Base-by-base conservation (phyloP, 1,140 invertebrate genomes). In the Drosophila melanogaster region DNA sequence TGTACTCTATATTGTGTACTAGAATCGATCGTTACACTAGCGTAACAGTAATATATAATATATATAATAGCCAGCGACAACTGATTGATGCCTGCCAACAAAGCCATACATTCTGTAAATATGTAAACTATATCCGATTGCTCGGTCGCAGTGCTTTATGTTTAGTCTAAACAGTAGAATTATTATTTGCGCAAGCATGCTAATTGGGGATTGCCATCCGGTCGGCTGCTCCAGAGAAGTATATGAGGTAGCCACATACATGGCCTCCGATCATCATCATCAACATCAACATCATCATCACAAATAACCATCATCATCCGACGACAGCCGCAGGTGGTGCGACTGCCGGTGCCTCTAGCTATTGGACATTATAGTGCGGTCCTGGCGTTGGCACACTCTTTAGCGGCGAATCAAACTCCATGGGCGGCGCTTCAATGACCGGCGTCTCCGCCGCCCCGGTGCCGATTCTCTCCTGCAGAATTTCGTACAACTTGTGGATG, bases 311-410 rank as follows among this genome's bases (percentile, higher is more conserved):
- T 12, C 10, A 55, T 74, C 50, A 75, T 59, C 74, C 74, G 62
- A 75, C 71, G 72, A 77, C 55, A 57, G 71, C 46, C n/a, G 70
- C 58, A 7, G 58, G 14, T 8, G 69, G 44, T 5, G 75, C 57
- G 44, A 69, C 74, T 35, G 61, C 57, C 57, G 64, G 26, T 10
- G 59, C 71, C 71, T 83, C 76, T 43, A 40, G 80, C 81, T 87
- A 87, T 66, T 83, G 84, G 30, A 66, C 46, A 30, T 69, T 87
- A 38, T 95, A 94, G 87, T 94, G 95, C 11, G 96, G 96, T 30
- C 96, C 96, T 19, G 96, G 96, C 5, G 96, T 97, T 8, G 96
- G 96, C 12, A 97, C 96, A 94, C 95, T 96, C 94, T 97, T 96
- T 2, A 97, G 92, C 1, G 97, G 96, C 1, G 97, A 97, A 91